phyloP scores from a whole-genome alignment of 2,888 invertebrate genomes.

The Eupithecia dodoneata region DNA sequence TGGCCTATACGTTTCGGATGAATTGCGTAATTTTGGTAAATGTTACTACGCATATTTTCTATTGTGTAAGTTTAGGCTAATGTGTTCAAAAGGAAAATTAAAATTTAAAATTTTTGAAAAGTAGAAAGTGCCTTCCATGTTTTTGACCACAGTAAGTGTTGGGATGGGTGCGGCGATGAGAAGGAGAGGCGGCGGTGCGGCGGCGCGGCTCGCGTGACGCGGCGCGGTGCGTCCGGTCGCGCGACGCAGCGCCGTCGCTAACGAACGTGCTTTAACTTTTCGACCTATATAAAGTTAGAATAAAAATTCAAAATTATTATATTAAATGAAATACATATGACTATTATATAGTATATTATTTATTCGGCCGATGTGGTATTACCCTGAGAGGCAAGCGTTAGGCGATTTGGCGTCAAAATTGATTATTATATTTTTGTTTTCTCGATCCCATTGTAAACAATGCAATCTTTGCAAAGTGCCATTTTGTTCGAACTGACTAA shows the following conservation, averaged over 20 bases:
- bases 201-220: constrained; percentile 4
- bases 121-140: constrained; percentile 93
- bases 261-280: constrained; percentile 65
- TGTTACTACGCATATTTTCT: constrained; percentile 84
- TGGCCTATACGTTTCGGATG: constrained; percentile 82
- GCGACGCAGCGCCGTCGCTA: constrained; percentile 50
- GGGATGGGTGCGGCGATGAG: constrained; percentile 83
- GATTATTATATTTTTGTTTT: constrained; percentile 60
- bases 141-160: constrained; percentile 85
- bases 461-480: constrained; percentile 80
- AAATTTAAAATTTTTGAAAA: constrained; percentile 83
- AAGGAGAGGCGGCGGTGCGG: constrained; percentile 46
- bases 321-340: constrained; percentile 83
- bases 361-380: constrained; percentile 86
- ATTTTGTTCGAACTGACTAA: constrained; percentile 76
- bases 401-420: constrained; percentile 81
- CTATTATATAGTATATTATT: constrained; percentile 83
- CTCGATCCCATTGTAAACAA: constrained; percentile 70
- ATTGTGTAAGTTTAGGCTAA: constrained; percentile 87
- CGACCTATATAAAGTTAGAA: constrained; percentile 77
- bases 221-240: constrained; percentile 7
- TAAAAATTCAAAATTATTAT: constrained; percentile 84
- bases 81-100: constrained; percentile 88
- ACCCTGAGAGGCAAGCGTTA: constrained; percentile 90
- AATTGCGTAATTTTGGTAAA: constrained; percentile 84